A percentile compares a stretch with the other conserved stretches of the same genome.
phyloP scores from a whole-genome alignment of 2,113 vertebrate genomes.

The Anoura caudifer region DNA sequence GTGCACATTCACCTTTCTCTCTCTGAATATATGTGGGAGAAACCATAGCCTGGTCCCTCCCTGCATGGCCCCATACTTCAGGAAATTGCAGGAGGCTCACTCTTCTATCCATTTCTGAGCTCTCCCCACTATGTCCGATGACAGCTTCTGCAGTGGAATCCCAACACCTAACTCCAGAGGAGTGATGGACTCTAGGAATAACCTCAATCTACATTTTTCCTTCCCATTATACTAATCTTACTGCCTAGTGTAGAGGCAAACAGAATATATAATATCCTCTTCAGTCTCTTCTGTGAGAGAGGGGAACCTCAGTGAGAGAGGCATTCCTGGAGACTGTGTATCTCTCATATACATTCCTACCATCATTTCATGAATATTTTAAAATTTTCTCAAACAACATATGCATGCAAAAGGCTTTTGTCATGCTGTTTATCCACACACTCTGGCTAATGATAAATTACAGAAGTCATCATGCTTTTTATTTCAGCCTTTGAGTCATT shows the following conservation, averaged over 20 bases:
- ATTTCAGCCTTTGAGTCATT: not conserved
- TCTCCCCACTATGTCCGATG: not conserved
- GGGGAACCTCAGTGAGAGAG: not conserved
- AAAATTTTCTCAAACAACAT: not conserved
- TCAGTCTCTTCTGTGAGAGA: not conserved
- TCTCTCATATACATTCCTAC: not conserved
- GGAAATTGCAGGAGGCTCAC: not conserved
- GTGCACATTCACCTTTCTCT: not conserved
- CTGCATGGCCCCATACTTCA: not conserved
- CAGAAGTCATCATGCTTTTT: not conserved
- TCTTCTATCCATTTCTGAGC: not conserved
- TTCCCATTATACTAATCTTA: not conserved
- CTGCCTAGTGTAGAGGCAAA: not conserved
- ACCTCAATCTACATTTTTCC: not conserved
- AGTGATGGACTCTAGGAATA: rapidly evolving
- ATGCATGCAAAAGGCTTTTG: not conserved
- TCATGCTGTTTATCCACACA: not conserved
- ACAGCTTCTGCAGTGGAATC: not conserved
- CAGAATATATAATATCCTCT: not conserved
- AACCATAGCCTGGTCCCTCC: not conserved
- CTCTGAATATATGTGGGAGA: not conserved
- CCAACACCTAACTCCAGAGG: not conserved
- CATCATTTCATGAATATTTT: not conserved
- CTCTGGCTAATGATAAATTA: not conserved
- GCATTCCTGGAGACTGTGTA: not conserved